Evolutionary conservation across 2,113 vertebrate genomes (phyloP), one percentile per base, ranked within the genome.

Genomic region (Neolamprologus toae): DNA sequence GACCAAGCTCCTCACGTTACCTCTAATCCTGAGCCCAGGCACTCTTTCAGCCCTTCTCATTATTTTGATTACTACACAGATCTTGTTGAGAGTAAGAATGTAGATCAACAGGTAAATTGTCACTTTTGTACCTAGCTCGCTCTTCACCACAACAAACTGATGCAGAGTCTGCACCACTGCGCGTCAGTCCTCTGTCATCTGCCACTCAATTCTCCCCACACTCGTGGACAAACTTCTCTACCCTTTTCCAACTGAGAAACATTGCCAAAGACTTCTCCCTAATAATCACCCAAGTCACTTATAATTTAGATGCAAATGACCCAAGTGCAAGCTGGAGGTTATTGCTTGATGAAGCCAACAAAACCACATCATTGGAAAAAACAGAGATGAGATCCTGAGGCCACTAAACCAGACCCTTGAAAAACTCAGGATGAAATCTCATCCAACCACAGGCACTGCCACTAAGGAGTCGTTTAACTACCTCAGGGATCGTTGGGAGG

Each of bases 161-260:
- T 35, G 0, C 17, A 66, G 61, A 66, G 61, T 37, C 61, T 35
- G 61, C 61, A 35, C 17, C 61, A n/a, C 61, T 66, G 31, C 4
- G 4, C 17, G 0, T 35, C 6, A 35, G 10, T 37, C 61, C 37
- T 37, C 31, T 37, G 31, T 66, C 61, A 66, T 37, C 61, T 66
- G 31, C 17, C 31, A 5, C 31, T 66, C 61, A 37, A 66, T 0
- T 66, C 31, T 37, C 17, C 6, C 61, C 61, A 66, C 61, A 66
- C 33, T 66, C 0, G 4, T 21, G 7, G 3, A 0, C 61, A 66
- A 66, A 66, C 10, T 8, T 66, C 19, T 66, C 33, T 0, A 37
- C 61, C 4, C 3, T 66, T 66, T 37, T 66, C 33, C 61, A 37
- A 2, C 33, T 37, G 33, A 66, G 2, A 37, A 66, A 66, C 61